Conservation (phyloP, 2,797 vertebrate species). For the Acipenser transmontanus region DNA sequence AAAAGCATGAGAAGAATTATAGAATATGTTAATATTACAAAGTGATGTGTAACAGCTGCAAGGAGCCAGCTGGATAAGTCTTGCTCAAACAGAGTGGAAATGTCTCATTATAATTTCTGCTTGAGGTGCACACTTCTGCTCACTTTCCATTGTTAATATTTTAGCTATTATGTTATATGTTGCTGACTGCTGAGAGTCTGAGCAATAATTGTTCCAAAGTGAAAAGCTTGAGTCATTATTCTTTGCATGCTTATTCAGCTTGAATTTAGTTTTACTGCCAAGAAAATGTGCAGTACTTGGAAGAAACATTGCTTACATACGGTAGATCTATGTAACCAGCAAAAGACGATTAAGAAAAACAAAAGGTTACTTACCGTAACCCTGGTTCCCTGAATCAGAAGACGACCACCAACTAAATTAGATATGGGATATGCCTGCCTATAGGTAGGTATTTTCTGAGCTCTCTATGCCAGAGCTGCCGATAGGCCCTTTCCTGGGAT, state of each 20-base stretch:
- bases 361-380: background rate
- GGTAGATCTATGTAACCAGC: slow-evolving; percentile 12
- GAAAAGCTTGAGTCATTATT: slow-evolving; percentile 48
- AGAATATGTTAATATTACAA: slow-evolving; percentile 15
- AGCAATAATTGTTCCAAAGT: background rate
- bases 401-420: too few relatives aligned
- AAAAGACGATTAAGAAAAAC: slow-evolving; percentile 7
- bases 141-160: slow-evolving; percentile 18
- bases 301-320: slow-evolving; percentile 8
- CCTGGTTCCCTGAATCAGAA: too few relatives aligned
- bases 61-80: slow-evolving; percentile 21
- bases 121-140: slow-evolving; percentile 21
- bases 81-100: slow-evolving; percentile 28
- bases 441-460: too few relatives aligned
- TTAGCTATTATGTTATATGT: background rate
- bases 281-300: slow-evolving; percentile 37
- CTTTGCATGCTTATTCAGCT: slow-evolving; percentile 22
- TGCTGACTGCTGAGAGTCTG: background rate
- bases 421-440: too few relatives aligned
- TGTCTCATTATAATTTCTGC: slow-evolving; percentile 19
- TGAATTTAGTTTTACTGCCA: slow-evolving; percentile 42
- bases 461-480: too few relatives aligned
- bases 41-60: slow-evolving; percentile 27
- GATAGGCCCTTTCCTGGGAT: too few relatives aligned
- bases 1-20: too few relatives aligned